Evolutionary conservation across 2,113 vertebrate species (phyloP), one percentile per base, ranked within the genome.

Genomic region (Irena cyanogastra): DNA sequence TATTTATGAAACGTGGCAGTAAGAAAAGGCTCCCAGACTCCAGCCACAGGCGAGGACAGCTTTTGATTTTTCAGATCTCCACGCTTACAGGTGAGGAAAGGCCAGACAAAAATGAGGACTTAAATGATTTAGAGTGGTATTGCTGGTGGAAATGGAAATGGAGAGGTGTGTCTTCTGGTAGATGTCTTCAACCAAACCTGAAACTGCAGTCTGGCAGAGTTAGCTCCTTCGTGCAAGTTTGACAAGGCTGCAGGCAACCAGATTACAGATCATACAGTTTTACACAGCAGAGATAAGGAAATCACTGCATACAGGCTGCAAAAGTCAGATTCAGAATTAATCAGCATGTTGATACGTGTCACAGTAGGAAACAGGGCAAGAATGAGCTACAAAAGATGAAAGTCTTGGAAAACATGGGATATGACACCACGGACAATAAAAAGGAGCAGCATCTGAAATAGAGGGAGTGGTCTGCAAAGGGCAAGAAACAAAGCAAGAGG

Each of bases 1-100:
- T 93, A 90, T 83, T 85, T 93, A 94, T 91, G 81, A 77, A 96
- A 66, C 30, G 30, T 63, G 93, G 78, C 84, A 93, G 50, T 33
- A 72, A 61, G 66, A 83, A 59, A 87, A 85, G 41, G 22, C 39
- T 80, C 45, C 19, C 56, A 63, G 79, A 54, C 60, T 59, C n/a
- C 85, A 92, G 79, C 84, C 28, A 17, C 23, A 37, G 74, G 70
- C 57, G 63, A 69, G 63, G 57, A 49, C 6, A 21, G n/a, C 37
- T 81, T 49, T 76, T 66, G 61, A 24, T 60, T 94, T 92, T 60
- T 95, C 45, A 84, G 44, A 63, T 49, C 31, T 64, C 45, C 27
- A 8, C 1, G 0, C 49, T 91, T 76, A 42, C 75, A 94, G 84
- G 84, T 91, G 87, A 91, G 45, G 65, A 82, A 85, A 94, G 45